Evolutionary conservation across 2,113 vertebrate species (phyloP).

Genomic region (Hystrix cristata): DNA sequence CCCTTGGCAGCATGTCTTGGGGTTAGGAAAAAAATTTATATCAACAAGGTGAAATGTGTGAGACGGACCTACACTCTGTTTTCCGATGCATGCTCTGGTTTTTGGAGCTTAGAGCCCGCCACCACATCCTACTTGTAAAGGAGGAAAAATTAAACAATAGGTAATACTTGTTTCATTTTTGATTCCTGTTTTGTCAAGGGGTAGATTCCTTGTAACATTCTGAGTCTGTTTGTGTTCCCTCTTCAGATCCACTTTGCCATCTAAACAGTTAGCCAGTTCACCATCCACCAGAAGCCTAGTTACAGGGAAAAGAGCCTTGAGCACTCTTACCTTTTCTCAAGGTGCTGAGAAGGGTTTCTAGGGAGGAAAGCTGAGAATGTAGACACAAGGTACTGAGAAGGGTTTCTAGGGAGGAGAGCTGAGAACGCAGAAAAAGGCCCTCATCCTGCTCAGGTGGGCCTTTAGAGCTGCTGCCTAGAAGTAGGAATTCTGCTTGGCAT

Average conservation of each 20-base stretch:
- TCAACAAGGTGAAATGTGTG: neutral
- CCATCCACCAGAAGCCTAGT: neutral
- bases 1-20: neutral
- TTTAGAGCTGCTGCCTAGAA: constrained; percentile 41
- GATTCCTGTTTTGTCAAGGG: neutral
- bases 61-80: neutral
- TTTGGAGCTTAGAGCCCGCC: neutral
- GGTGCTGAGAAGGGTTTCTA: neutral
- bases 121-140: neutral
- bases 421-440: neutral
- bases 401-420: neutral
- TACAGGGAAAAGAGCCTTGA: neutral
- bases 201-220: neutral
- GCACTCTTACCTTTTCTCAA: neutral
- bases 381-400: neutral
- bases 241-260: neutral
- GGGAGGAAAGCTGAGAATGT: neutral
- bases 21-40: neutral
- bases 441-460: neutral
- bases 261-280: neutral
- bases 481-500: constrained; percentile 63
- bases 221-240: constrained; percentile 30
- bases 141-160: neutral
- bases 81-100: neutral
- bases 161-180: neutral